Percentiles rank a stretch among this genome's conserved stretches.
Conservation (phyloP, 2,888 invertebrate species). For the Rhagonycha lutea region DNA sequence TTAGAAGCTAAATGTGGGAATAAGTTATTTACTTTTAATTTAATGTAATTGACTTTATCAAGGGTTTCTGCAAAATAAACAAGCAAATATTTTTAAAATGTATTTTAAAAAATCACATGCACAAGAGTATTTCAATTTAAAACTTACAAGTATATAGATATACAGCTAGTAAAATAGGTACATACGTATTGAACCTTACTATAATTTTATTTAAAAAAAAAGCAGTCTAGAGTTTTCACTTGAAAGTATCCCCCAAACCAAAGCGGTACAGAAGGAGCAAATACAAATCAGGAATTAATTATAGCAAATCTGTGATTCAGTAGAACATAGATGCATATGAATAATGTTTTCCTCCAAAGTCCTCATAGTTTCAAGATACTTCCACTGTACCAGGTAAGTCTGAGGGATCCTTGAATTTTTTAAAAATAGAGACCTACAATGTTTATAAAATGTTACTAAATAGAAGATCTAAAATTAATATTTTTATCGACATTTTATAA, state of each 20-base stretch:
- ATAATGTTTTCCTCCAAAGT: no score
- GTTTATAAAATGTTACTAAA: background rate
- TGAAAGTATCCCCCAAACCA: background rate
- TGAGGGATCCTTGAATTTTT: background rate
- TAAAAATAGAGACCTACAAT: background rate
- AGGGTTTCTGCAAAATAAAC: background rate
- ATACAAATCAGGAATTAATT: no score
- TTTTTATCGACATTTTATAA: background rate
- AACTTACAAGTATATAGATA: background rate
- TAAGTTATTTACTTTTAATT: conserved; percentile 65
- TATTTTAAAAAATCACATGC: background rate
- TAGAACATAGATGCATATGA: no score
- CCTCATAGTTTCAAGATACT: no score
- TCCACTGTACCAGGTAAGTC: no score
- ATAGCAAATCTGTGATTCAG: no score
- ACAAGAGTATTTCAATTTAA: background rate
- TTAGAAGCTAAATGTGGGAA: conserved; percentile 77
- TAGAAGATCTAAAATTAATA: background rate
- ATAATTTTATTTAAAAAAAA: background rate
- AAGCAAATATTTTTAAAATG: background rate
- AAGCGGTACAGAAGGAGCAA: no score
- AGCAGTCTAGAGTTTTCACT: background rate
- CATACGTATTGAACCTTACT: background rate
- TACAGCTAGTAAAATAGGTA: background rate
- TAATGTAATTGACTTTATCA: conserved; percentile 20